Percentiles rank a stretch among this genome's conserved stretches.
phyloP scores from a whole-genome alignment of 1,140 invertebrate species.

The Drosophila lacteicornis region DNA sequence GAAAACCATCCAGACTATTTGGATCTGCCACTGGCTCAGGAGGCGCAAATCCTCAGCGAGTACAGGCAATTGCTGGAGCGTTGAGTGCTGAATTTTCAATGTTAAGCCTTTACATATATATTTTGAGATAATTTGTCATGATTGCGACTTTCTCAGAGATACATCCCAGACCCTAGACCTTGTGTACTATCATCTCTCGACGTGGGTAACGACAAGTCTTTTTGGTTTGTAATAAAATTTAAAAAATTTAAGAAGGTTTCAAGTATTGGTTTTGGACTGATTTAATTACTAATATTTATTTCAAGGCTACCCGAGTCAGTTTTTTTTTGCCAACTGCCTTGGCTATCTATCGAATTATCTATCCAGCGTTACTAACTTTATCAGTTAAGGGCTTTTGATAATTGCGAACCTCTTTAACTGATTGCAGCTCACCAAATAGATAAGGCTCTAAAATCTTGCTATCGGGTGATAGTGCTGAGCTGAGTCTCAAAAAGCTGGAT shows the following conservation, averaged over 20 bases:
- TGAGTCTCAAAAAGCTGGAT: background rate
- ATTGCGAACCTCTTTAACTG: background rate
- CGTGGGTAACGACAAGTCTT: too few species aligned
- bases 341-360: background rate
- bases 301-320: too few species aligned
- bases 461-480: too few species aligned
- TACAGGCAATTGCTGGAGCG: slow-evolving; percentile 86
- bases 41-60: slow-evolving; percentile 87
- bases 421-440: background rate
- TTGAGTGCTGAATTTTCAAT: slow-evolving; percentile 2
- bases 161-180: too few species aligned
- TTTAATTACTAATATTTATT: too few species aligned
- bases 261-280: too few species aligned
- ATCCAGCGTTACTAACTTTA: background rate
- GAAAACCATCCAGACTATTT: slow-evolving; percentile 88
- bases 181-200: too few species aligned
- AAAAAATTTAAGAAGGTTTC: too few species aligned
- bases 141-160: too few species aligned
- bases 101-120: background rate
- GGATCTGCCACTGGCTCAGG: slow-evolving; percentile 87
- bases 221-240: too few species aligned
- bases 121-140: background rate
- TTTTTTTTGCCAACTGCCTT: background rate
- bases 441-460: background rate
- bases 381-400: background rate